Evolutionary conservation across 2,888 invertebrate genomes (phyloP), one percentile per base, ranked within the genome.

Genomic region (Mactromeris polynyma): DNA sequence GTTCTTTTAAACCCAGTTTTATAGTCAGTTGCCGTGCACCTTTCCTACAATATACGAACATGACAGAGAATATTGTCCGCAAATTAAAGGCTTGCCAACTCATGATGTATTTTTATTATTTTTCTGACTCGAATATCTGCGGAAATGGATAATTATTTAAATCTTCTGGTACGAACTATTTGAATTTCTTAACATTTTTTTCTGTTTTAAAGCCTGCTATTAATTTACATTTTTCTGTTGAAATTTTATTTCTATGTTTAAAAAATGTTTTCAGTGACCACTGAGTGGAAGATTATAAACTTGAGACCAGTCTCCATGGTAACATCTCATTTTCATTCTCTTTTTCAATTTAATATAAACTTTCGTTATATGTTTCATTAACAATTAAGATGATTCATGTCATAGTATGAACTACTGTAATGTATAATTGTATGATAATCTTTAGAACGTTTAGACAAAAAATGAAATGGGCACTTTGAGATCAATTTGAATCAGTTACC

Each of bases 91-190:
- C 73, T 73, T 73, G 73, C 4, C 14, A 64, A 73, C 73, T 73
- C 36, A 19, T 73, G 73, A 73, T 73, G 73, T 73, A 73, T 33
- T 73, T 73, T 73, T 73, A 73, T 73, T 73, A 73, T 73, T 73
- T 73, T 73, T 36, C 73, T 33, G 33, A 73, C 73, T 73, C 73
- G 36, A 73, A 36, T 33, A 19, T 73, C 17, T 33, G 31, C 73
- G 73, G 73, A 73, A 73, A 17, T 73, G 31, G 73, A 73, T 73
- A 73, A 73, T 73, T 33, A 73, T 36, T 36, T 73, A 73, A 73
- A 73, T 73, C 14, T 36, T 73, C 9, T 17, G 73, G 33, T 26
- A 58, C 58, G 58, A 69, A 73, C 17, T 73, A 19, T 73, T 73
- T 73, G 14, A 36, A 73, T 19, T 17, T 36, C 73, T 73, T 69